phyloP scores from a whole-genome alignment of 2,797 vertebrate genomes.

The Dryobates pubescens region DNA sequence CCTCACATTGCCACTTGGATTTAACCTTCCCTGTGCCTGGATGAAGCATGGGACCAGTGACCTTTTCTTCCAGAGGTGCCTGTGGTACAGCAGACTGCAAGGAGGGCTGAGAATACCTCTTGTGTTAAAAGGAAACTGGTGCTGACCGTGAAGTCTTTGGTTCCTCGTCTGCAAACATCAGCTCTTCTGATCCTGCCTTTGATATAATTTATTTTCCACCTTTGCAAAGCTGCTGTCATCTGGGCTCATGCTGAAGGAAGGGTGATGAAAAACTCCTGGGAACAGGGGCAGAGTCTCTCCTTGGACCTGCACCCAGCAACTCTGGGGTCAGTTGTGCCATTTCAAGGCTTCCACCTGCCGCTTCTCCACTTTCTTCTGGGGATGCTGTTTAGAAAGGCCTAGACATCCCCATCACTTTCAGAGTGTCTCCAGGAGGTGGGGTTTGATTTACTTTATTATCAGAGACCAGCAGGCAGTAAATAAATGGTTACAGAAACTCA shows the following conservation, averaged over 20 bases:
- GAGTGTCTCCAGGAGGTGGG: neutral
- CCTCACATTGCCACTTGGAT: slow-evolving; percentile 56
- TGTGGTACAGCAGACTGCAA: slow-evolving; percentile 56
- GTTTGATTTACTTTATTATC: neutral
- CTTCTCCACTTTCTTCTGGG: neutral
- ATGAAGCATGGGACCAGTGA: slow-evolving; percentile 69
- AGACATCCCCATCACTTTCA: neutral
- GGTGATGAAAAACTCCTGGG: neutral
- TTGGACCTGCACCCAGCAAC: rapidly evolving
- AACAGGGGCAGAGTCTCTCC: neutral
- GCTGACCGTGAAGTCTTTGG: slow-evolving; percentile 28
- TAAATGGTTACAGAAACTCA: slow-evolving; percentile 6
- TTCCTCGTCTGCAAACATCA: slow-evolving; percentile 39
- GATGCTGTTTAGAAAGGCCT: neutral
- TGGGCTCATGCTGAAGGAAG: neutral
- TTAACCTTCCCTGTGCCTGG: slow-evolving; percentile 52
- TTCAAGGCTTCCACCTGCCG: neutral
- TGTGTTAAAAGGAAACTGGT: slow-evolving; percentile 1
- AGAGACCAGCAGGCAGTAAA: neutral
- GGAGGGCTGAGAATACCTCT: neutral
- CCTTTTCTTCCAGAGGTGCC: slow-evolving; percentile 63
- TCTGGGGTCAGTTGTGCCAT: neutral
- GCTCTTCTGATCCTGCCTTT: neutral
- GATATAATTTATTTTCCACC: neutral
- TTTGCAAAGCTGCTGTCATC: neutral